A percentile compares a stretch with the other conserved stretches of the same genome.
phyloP scores from a whole-genome alignment of 2,888 invertebrate species.

The Cremastinae sp. region DNA sequence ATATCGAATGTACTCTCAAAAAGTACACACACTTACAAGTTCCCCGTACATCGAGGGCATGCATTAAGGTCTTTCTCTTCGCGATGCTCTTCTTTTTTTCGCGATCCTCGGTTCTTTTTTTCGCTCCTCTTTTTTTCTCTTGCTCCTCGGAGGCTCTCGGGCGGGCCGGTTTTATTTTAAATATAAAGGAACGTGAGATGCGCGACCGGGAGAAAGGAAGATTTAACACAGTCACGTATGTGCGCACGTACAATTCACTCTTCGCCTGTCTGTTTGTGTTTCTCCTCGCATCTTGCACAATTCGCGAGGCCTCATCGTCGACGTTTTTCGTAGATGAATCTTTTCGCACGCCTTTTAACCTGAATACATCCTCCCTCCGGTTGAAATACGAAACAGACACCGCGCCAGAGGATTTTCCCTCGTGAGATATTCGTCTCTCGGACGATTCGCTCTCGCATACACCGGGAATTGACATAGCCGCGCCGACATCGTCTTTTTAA shows the following conservation, averaged over 20 bases:
- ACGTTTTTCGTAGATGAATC: conserved; percentile 50
- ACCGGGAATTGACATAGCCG: conserved; percentile 52
- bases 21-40: conserved; percentile 9
- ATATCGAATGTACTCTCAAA: conserved; percentile 32
- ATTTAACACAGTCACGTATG: conserved; percentile 35
- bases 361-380: conserved; percentile 20
- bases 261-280: conserved; percentile 21
- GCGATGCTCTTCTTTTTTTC: neutral
- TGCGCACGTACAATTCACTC: conserved; percentile 14
- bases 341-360: conserved; percentile 54
- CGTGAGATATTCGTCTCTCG: conserved; percentile 26
- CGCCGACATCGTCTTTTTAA: conserved; percentile 49
- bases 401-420: conserved; percentile 19
- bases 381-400: conserved; percentile 4
- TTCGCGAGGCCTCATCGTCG: conserved; percentile 28
- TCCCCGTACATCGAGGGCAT: conserved; percentile 63
- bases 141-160: conserved; percentile 36
- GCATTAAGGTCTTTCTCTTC: conserved; percentile 56
- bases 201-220: conserved; percentile 55
- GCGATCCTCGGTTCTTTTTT: conserved; percentile 2
- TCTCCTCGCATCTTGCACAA: conserved; percentile 43
- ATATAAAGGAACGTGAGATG: conserved; percentile 46
- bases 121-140: conserved; percentile 20
- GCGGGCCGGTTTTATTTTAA: conserved; percentile 49
- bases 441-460: conserved; percentile 16